Evolutionary conservation across 2,797 vertebrate genomes (phyloP).

Genomic region (Acanthiza pusilla): DNA sequence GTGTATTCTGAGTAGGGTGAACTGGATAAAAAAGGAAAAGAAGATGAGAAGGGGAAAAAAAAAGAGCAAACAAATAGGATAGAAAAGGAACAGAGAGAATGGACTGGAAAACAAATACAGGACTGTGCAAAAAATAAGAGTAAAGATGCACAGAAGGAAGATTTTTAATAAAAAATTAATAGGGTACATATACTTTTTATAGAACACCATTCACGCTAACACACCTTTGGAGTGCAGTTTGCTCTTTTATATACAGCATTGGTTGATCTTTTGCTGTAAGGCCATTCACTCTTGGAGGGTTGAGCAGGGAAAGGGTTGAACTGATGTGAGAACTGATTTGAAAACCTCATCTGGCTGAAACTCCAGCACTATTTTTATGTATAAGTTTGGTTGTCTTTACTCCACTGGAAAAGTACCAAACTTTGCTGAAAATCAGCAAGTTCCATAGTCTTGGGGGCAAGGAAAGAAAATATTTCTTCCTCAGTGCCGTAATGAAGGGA

Average conservation of each 20-base stretch:
- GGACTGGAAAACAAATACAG: constrained; percentile 34
- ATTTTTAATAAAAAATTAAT: constrained; percentile 63
- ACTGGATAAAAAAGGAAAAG: constrained; percentile 25
- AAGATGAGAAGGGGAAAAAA: neutral
- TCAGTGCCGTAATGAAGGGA: neutral
- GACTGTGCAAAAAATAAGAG: neutral
- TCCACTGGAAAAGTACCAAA: neutral
- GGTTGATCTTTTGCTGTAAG: neutral
- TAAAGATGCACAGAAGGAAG: constrained; percentile 27
- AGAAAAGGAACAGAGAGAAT: constrained; percentile 1
- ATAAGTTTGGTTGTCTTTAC: neutral
- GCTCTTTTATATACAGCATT: neutral
- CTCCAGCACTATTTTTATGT: neutral
- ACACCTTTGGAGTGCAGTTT: constrained; percentile 24
- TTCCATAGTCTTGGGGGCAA: neutral
- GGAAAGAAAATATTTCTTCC: neutral
- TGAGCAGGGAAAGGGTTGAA: neutral
- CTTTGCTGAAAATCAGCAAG: neutral
- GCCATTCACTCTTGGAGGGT: neutral
- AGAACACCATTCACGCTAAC: constrained; percentile 22
- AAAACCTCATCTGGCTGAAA: neutral
- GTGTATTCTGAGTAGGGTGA: neutral
- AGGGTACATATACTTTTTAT: constrained; percentile 48
- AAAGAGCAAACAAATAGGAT: constrained; percentile 1
- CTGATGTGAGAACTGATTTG: neutral